Evolutionary conservation across 30 jellyfish, hydroid and myxozoan species (phyloP).

Genomic region (Chrysaora quinquecirrha): DNA sequence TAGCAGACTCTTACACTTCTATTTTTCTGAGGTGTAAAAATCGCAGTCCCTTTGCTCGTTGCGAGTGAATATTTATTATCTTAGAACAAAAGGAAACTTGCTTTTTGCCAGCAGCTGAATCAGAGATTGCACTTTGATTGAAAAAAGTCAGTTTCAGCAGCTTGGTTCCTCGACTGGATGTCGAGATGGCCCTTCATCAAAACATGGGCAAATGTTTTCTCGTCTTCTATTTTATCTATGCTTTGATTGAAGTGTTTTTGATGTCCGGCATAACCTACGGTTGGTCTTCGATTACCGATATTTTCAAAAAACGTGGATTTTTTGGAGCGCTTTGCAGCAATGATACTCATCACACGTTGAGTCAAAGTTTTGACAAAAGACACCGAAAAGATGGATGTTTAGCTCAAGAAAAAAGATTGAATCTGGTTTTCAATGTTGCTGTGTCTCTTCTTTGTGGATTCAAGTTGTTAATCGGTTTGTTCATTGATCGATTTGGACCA

Average conservation of each 20-base stretch:
- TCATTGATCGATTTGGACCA: conserved; percentile 77
- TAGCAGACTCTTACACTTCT: no score
- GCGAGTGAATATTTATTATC: no score
- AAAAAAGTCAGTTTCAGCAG: no score
- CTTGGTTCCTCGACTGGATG: no score
- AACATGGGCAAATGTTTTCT: neutral
- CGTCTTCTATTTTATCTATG: conserved; percentile 11
- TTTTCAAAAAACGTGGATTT: conserved; percentile 52
- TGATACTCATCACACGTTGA: neutral
- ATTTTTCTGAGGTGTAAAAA: no score
- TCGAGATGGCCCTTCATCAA: neutral
- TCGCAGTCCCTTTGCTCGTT: no score
- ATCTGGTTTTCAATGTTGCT: conserved; percentile 76
- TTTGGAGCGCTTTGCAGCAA: conserved; percentile 48
- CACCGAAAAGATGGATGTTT: conserved; percentile 14
- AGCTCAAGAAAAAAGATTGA: conserved; percentile 60
- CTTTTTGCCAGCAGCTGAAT: no score
- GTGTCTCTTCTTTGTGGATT: conserved; percentile 76
- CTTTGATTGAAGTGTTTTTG: conserved; percentile 36
- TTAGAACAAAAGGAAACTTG: no score
- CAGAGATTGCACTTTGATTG: no score
- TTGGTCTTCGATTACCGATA: conserved; percentile 78
- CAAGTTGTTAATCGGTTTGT: conserved; percentile 70
- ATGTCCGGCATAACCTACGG: conserved; percentile 81
- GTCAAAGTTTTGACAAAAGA: neutral